Conservation (phyloP, 1,140 invertebrate species). For the Mylabris phalerata region DNA sequence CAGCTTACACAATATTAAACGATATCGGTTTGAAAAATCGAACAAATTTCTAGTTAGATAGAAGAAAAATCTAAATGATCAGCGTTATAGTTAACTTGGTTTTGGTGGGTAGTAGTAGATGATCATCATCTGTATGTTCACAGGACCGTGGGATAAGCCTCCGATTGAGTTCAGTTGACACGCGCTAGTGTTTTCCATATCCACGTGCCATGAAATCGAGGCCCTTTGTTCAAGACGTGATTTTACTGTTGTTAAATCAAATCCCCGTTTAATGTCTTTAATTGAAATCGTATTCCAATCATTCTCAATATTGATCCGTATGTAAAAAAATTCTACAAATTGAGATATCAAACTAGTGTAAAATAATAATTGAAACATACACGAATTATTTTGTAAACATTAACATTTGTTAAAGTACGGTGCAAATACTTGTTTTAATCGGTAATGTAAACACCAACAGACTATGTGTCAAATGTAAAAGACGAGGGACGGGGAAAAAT, state of each 20-base stretch:
- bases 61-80: no score
- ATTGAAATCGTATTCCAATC: conserved; percentile 37
- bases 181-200: conserved; percentile 36
- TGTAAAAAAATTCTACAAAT: no score
- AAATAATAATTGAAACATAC: no score
- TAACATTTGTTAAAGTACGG: conserved; percentile 9
- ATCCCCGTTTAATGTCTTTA: conserved; percentile 35
- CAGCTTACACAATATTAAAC: conserved; percentile 38
- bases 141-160: conserved; percentile 30
- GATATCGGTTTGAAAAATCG: conserved; percentile 26
- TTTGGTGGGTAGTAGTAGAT: no score
- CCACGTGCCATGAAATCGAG: conserved; percentile 37
- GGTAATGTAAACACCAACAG: conserved; percentile 10
- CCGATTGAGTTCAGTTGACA: conserved; percentile 25
- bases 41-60: no score
- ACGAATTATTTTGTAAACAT: not conserved
- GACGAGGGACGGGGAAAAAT: no score
- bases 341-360: no score
- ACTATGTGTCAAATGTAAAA: no score
- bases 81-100: no score
- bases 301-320: not conserved
- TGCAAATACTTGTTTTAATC: conserved; percentile 15
- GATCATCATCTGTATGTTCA: no score
- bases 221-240: conserved; percentile 35
- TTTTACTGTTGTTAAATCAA: conserved; percentile 33